Evolutionary conservation across 2,888 invertebrate genomes (phyloP), one percentile per base, ranked within the genome.

Genomic region (Zele albiditarsus): DNA sequence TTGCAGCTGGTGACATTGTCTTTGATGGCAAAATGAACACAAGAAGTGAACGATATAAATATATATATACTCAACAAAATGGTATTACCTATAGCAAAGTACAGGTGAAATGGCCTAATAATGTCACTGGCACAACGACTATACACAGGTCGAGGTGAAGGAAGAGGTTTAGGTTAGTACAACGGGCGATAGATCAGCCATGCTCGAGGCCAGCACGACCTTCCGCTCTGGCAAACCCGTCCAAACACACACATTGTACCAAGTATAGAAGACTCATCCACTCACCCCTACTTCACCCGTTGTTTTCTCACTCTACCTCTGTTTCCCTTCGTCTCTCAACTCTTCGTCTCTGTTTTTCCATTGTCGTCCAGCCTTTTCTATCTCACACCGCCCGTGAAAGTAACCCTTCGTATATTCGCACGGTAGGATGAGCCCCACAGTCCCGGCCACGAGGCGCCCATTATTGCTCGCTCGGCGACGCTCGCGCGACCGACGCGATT

Each of bases 401-500:
- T 75, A 71, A 75, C 75, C 75, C 75, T 74, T 63, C 49, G 49
- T 63, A 63, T 60, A 53, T 71, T 63, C 46, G 60, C 62, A 33
- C 28, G 49, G 42, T 49, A 69, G 42, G 25, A 70, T 71, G 78
- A 77, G 75, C 46, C 58, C 31, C 20, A 49, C 33, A 65, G 65
- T 76, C 74, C 72, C 79, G 74, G 77, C 83, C 82, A 82, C 81
- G 82, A 80, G 82, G 79, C 81, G 79, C 81, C 83, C 81, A 82
- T 85, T 85, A 85, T 84, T 83, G 82, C 80, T 82, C 81, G 82
- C 81, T 82, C 81, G 82, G 83, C 82, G 84, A 84, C 80, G 81
- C 79, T 78, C 83, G 80, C 78, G 71, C 71, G 67, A 75, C 76
- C 79, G 67, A 78, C 80, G 82, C 83, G 82, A 86, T 86, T 86